phyloP scores from a whole-genome alignment of 2,888 invertebrate genomes.

The Myopa tessellatipennis region DNA sequence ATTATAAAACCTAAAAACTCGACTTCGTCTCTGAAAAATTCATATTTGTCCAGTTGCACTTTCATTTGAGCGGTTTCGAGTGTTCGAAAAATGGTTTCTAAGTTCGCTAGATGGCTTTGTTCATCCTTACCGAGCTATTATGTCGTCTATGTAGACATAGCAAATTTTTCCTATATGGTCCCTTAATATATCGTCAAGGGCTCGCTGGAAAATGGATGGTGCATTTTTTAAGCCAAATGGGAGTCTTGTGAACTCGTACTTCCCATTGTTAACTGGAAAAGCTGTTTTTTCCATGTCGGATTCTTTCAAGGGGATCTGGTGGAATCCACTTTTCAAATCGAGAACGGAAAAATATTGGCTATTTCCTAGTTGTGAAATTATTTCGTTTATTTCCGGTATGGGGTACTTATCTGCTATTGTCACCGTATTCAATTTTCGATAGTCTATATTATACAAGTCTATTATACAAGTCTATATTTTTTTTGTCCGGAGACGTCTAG shows the following conservation, averaged over 20 bases:
- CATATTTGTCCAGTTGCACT: constrained; percentile 41
- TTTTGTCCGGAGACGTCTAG: no score
- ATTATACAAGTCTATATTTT: no score
- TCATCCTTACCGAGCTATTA: constrained; percentile 50
- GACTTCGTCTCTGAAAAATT: constrained; percentile 39
- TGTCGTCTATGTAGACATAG: constrained; percentile 56
- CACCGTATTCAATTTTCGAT: no score
- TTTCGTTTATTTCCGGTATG: no score
- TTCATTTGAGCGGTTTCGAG: constrained; percentile 37
- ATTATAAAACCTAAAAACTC: constrained; percentile 41
- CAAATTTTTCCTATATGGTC: no score
- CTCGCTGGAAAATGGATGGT: not conserved
- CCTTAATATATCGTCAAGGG: constrained; percentile 12
- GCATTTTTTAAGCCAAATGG: not conserved
- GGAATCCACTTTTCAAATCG: not conserved
- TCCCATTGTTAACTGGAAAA: not conserved
- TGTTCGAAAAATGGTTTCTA: constrained; percentile 41
- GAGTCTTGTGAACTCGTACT: not conserved
- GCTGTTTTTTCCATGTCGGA: no score
- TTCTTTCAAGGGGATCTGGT: no score
- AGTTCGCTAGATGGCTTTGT: constrained; percentile 52
- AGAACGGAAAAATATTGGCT: no score
- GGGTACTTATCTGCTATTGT: no score
- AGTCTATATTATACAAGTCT: no score
- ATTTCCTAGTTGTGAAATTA: no score